phyloP scores from a whole-genome alignment of 2,797 vertebrate genomes.

The Chlorospingus semifuscus region DNA sequence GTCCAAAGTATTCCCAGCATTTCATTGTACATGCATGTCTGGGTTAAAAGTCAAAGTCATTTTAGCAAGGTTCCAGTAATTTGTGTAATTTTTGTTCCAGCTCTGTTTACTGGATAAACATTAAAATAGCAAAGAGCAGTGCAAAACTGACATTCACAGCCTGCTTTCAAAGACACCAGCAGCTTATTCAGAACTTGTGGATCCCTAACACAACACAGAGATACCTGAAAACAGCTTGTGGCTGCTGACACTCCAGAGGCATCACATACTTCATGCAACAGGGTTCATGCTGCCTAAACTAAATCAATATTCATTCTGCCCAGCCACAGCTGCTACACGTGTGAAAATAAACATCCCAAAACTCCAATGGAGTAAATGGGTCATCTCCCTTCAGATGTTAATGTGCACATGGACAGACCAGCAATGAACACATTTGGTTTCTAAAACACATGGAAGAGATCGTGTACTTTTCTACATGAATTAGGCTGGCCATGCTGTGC shows the following conservation, averaged over 20 bases:
- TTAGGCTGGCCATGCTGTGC: background rate
- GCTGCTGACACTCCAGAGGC: background rate
- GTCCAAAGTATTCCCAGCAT: constrained; percentile 44
- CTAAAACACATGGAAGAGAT: background rate
- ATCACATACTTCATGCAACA: background rate
- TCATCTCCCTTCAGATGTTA: background rate
- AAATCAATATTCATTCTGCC: background rate
- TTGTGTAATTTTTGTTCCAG: constrained; percentile 49
- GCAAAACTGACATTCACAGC: constrained; percentile 16
- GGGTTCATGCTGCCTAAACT: background rate
- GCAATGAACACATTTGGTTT: background rate
- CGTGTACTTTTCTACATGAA: background rate
- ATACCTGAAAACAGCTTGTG: background rate
- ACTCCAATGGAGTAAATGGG: background rate
- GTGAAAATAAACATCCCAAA: background rate
- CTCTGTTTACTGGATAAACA: constrained; percentile 52
- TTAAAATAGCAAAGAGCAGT: background rate
- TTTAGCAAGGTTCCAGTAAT: constrained; percentile 55
- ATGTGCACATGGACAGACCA: background rate
- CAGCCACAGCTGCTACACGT: background rate
- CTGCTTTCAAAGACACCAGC: constrained; percentile 23
- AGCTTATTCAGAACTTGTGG: constrained; percentile 2
- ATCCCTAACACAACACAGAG: background rate
- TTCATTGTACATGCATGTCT: constrained; percentile 47
- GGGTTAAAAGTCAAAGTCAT: constrained; percentile 62